phyloP scores from a whole-genome alignment of 2,888 invertebrate genomes.

The Abrostola triplasia region DNA sequence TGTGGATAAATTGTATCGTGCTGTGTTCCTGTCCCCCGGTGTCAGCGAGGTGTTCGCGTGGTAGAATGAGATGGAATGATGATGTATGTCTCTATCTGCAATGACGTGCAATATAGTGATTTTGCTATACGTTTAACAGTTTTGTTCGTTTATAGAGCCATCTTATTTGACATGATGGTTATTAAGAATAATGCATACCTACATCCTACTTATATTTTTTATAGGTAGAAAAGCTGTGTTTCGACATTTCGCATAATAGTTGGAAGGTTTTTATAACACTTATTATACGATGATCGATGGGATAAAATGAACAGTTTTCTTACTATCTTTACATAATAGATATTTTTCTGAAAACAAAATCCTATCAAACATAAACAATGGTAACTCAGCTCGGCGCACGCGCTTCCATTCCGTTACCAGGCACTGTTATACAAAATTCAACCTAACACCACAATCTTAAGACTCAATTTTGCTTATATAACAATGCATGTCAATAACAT shows the following conservation, averaged over 20 bases:
- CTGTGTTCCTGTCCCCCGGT: slow-evolving; percentile 16
- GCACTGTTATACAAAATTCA: slow-evolving; percentile 13
- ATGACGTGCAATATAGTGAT: not conserved
- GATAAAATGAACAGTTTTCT: not conserved
- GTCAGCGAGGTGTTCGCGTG: not conserved
- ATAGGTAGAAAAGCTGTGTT: no score
- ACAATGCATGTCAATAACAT: slow-evolving; percentile 29
- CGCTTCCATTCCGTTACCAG: slow-evolving; percentile 43
- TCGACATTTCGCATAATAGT: no score
- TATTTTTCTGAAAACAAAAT: slow-evolving; percentile 35
- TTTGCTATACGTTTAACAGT: not conserved
- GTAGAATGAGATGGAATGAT: not conserved
- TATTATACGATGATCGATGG: no score
- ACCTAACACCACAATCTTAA: slow-evolving; percentile 8
- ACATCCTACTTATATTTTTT: no score
- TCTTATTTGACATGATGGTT: no score
- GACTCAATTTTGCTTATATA: slow-evolving; percentile 12
- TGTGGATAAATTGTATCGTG: slow-evolving; percentile 30
- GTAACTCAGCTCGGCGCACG: slow-evolving; percentile 38
- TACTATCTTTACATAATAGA: not conserved
- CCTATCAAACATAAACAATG: slow-evolving; percentile 29
- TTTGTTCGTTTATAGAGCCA: no score
- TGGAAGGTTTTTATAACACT: no score
- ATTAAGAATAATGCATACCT: no score
- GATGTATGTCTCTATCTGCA: not conserved